A percentile compares a stretch with the other conserved stretches of the same genome.
phyloP scores from a whole-genome alignment of 2,113 vertebrate genomes.

The Centrocercus urophasianus region DNA sequence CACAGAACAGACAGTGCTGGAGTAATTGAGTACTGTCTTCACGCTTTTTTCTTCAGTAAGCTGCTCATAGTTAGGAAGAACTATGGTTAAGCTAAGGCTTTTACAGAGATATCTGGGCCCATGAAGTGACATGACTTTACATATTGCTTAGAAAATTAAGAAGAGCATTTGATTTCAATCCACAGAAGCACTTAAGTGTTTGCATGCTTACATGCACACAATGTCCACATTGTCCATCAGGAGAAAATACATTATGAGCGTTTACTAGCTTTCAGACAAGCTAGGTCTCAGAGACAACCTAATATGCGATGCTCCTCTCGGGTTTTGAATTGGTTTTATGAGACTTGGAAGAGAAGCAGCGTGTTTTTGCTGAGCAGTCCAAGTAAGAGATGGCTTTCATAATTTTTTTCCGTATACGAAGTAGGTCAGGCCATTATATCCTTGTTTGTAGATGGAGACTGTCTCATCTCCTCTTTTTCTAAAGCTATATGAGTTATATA shows the following conservation, averaged over 20 bases:
- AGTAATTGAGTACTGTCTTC: not conserved
- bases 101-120: not conserved
- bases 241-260: not conserved
- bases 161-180: not conserved
- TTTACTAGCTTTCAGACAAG: not conserved
- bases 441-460: not conserved
- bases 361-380: not conserved
- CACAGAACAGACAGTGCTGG: not conserved
- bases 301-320: not conserved
- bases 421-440: not conserved
- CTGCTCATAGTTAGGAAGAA: not conserved
- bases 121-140: not conserved
- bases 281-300: not conserved
- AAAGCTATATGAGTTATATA: not conserved
- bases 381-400: not conserved
- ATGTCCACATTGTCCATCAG: not conserved
- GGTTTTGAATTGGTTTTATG: not conserved
- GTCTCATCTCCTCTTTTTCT: not conserved
- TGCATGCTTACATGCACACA: not conserved
- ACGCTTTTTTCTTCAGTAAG: not conserved
- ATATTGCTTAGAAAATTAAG: not conserved
- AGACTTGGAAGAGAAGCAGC: not conserved
- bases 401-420: not conserved
- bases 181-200: not conserved
- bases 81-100: not conserved